Conservation (phyloP, 2,113 vertebrate genomes). For the Sylvia atricapilla region DNA sequence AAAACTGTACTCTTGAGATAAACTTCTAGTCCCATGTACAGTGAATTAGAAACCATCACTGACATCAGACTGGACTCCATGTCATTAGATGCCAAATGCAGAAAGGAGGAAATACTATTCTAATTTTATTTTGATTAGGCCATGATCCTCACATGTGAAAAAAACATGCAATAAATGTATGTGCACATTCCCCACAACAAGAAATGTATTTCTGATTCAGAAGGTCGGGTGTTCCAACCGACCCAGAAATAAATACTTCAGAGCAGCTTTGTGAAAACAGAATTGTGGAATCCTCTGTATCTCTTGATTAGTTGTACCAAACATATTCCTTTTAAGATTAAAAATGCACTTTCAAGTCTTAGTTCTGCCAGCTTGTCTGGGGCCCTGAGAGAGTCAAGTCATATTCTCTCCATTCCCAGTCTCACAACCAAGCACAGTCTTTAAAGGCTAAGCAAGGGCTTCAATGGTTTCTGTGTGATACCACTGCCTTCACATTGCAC, state of each 20-base stretch:
- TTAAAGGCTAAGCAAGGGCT: not conserved
- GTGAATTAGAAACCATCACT: not conserved
- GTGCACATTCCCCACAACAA: not conserved
- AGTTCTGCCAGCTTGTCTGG: not conserved
- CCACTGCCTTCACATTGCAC: not conserved
- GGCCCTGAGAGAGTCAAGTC: not conserved
- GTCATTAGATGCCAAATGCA: not conserved
- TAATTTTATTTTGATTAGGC: not conserved
- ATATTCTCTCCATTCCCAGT: not conserved
- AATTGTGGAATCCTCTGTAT: not conserved
- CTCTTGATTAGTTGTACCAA: not conserved
- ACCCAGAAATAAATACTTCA: not conserved
- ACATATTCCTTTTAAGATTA: not conserved
- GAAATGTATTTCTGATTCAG: not conserved
- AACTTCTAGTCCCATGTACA: not conserved
- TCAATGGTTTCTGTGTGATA: not conserved
- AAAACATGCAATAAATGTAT: accelerated
- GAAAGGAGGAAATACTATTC: not conserved
- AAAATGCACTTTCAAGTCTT: constrained; percentile 15
- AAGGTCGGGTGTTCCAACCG: not conserved
- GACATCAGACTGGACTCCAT: not conserved
- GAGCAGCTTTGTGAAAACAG: not conserved
- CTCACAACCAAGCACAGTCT: not conserved
- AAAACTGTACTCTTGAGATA: not conserved
- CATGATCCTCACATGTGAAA: not conserved